Base-by-base conservation (phyloP, 2,113 vertebrate genomes). In the Onychostoma macrolepis region DNA sequence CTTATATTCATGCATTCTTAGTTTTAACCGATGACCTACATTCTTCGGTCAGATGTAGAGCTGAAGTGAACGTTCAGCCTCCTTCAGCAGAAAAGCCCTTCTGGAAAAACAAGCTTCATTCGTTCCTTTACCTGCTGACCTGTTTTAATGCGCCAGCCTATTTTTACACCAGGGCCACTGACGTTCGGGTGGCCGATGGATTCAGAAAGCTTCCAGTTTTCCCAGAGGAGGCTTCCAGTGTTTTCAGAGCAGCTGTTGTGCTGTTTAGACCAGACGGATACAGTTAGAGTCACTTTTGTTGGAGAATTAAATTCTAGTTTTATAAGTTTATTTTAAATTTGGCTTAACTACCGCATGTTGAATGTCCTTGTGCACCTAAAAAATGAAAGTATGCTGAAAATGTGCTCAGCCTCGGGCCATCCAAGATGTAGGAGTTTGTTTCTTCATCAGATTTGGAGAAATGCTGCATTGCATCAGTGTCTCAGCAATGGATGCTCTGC, bases 121-220 rank as follows among this genome's bases (percentile, higher is more conserved):
- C 26, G 33, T 48, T 48, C 80, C 61, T 45, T 82, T 67, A 82
- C 61, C 80, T 48, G 61, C 58, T 82, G 80, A 80, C 4, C 58
- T 45, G 80, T 45, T 82, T 67, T 67, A 82, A 61, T 61, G 30
- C 21, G 26, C 12, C 21, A 13, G 30, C 3, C 21, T 61, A 61
- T 80, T 80, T 61, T 61, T 80, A 56, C 53, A 7, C 30, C 33
- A 24, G 13, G 0, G 33, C 2, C 72, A 6, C 72, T 26, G 72
- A 38, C 36, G 26, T 58, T 58, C 56, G 11, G 61, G 9, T 38
- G 19, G 33, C 0, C 3, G 13, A 43, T 6, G 21, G 36, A 13
- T 75, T 24, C 41, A 45, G 41, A 78, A 53, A 10, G 26, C 75
- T 78, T 28, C 75, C n/a, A 11, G 33, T 45, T 53, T 53, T 78